These are phyloP conservation scores for Apotomis capreana DNA, from an alignment of 2,888 invertebrate species.

Conservation along the genomic window DNA sequence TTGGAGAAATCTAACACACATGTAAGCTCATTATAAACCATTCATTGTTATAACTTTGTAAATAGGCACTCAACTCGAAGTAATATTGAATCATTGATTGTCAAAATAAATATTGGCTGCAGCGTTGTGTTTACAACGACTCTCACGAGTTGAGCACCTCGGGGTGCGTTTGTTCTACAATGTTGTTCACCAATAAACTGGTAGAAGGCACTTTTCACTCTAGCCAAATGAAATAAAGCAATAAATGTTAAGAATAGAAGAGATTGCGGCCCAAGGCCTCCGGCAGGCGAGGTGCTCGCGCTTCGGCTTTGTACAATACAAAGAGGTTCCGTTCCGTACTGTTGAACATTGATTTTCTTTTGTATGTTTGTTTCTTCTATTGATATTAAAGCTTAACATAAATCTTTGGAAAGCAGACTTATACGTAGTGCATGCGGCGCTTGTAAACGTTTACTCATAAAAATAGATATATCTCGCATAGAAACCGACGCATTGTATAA, in stretches of 20 bases:
- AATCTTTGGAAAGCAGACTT: constrained; percentile 7
- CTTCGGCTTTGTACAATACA: constrained; percentile 38
- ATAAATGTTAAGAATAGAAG: constrained; percentile 66
- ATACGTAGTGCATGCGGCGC: constrained; percentile 1
- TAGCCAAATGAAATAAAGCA: constrained; percentile 66
- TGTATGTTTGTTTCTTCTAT: constrained; percentile 43
- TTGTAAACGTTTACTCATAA: constrained; percentile 16
- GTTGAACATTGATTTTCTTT: constrained; percentile 36
- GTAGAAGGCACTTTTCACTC: constrained; percentile 62
- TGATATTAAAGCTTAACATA: constrained; percentile 45
- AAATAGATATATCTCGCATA: constrained; percentile 24
- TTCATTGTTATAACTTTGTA: constrained; percentile 2
- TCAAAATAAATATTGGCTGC: constrained; percentile 10
- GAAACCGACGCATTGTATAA: constrained; percentile 19
- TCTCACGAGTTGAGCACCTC: constrained; percentile 51
- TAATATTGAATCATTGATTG: background rate
- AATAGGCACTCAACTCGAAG: background rate
- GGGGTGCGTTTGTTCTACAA: constrained; percentile 51
- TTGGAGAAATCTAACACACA: constrained; percentile 36
- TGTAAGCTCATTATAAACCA: constrained; percentile 36
- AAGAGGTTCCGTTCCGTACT: constrained; percentile 34
- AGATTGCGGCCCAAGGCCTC: constrained; percentile 56
- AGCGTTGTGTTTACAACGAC: constrained; percentile 41
- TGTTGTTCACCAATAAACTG: constrained; percentile 54
- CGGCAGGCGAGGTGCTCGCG: constrained; percentile 51